Percentiles rank a stretch among this genome's conserved stretches.
Conservation (phyloP, 2,888 invertebrate species). For the Rhamnusium bicolor region DNA sequence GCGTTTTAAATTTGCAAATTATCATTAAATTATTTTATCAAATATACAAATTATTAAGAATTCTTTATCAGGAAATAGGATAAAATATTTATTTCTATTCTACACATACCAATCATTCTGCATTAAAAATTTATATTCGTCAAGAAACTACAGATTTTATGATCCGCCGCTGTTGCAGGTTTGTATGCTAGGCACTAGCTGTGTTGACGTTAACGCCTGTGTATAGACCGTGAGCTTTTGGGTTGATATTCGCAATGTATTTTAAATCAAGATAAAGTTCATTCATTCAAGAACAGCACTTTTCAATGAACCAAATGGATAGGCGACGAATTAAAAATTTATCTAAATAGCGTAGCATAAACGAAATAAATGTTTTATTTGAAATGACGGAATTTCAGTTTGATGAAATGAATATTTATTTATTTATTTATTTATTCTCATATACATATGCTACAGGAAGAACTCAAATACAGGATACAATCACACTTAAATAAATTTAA, state of each 20-base stretch:
- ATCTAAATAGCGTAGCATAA: slow-evolving; percentile 20
- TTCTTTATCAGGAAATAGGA: no score
- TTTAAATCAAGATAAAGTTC: slow-evolving; percentile 49
- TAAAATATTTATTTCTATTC: no score
- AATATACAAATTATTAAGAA: no score
- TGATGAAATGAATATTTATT: background rate
- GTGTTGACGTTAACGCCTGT: slow-evolving; percentile 43
- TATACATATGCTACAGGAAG: no score
- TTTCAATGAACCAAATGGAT: slow-evolving; percentile 47
- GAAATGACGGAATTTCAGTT: background rate
- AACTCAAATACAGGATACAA: no score
- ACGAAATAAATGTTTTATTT: background rate
- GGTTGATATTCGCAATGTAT: slow-evolving; percentile 45
- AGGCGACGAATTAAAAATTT: slow-evolving; percentile 47
- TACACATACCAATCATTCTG: no score
- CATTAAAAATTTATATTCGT: no score
- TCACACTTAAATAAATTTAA: no score
- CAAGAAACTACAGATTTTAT: background rate
- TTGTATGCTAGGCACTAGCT: slow-evolving; percentile 33
- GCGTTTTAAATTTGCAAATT: no score
- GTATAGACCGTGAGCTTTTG: slow-evolving; percentile 31
- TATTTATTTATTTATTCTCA: no score
- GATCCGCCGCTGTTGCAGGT: slow-evolving; percentile 32
- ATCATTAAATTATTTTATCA: no score
- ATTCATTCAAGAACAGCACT: slow-evolving; percentile 46